These are phyloP conservation scores for Apantesis nais DNA, from an alignment of 2,888 invertebrate genomes.

Conservation along the genomic window DNA sequence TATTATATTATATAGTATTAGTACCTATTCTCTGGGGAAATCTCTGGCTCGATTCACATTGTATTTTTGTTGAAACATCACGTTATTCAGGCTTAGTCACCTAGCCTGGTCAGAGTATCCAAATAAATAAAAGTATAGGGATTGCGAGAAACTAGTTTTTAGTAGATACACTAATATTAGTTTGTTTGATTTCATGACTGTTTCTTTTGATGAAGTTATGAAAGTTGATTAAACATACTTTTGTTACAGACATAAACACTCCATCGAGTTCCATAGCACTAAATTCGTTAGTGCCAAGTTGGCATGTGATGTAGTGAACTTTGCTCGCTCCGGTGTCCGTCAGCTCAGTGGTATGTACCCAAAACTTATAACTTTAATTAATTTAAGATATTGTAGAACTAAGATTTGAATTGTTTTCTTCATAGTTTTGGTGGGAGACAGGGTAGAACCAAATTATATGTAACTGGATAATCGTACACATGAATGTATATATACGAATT, in stretches of 20 bases:
- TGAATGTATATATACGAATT: not conserved
- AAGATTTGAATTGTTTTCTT: slow-evolving; percentile 4
- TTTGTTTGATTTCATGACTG: not conserved
- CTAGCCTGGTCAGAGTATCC: not conserved
- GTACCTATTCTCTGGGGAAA: too few relatives aligned
- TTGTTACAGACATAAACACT: slow-evolving; percentile 34
- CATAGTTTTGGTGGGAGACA: not conserved
- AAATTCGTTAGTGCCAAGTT: slow-evolving; percentile 36
- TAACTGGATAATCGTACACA: not conserved
- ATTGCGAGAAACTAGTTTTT: not conserved
- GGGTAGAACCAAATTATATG: not conserved
- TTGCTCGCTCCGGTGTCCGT: slow-evolving; percentile 17
- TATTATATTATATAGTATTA: too few relatives aligned
- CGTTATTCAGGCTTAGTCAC: not conserved
- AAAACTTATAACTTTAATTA: slow-evolving; percentile 23
- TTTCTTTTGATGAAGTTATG: not conserved
- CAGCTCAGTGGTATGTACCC: slow-evolving; percentile 36
- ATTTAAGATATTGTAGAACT: slow-evolving; percentile 10
- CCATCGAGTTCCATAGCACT: slow-evolving; percentile 22
- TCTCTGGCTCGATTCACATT: not conserved
- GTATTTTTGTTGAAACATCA: not conserved
- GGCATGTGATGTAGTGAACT: slow-evolving; percentile 36
- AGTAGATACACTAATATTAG: not conserved
- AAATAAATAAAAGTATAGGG: not conserved
- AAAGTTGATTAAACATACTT: slow-evolving; percentile 5